Evolutionary conservation across 1,140 invertebrate genomes (phyloP), one percentile per base, ranked within the genome.

Genomic region (Magallana angulata): DNA sequence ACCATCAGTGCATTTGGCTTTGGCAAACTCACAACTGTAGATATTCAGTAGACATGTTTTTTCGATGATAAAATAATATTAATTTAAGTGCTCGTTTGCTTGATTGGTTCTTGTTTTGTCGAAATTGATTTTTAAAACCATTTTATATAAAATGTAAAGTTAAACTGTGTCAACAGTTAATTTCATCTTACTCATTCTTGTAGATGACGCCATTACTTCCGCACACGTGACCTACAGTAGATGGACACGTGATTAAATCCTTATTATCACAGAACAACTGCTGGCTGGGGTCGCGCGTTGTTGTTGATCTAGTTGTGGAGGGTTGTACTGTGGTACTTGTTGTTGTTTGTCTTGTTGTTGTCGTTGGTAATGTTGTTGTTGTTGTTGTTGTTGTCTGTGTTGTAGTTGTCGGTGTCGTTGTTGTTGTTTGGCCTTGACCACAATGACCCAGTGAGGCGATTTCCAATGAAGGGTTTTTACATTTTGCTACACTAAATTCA

Each of bases 251-350:
- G 9, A 76, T 76, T 4, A 36, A 76, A 76, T 76, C 68, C 36
- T 76, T 76, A 30, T 76, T 76, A 12, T 76, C 68, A 76, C 68
- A 76, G 68, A 76, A 76, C 36, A 76, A 76, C 24, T 76, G 68
- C 9, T 76, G 68, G 24, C 9, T 76, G 68, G 68, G 68, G 30
- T 76, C 68, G 24, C 24, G 24, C 7, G 83, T 84, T 9, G 83
- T 84, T 18, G 18, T 76, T 2, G 68, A 30, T 7, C 56, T 48
- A 14, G 83, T 84, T 18, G 18, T 76, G 7, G 68, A 30, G 6
- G 84, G 56, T 4, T 62, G 64, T 16, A 64, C 76, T 57, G 64
- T 9, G 9, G 14, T 58, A 48, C 36, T 62, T 6, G 60, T 62
- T 62, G 24, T 56, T 16, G 81, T 82, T 2, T 36, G 56, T 82